phyloP scores from a whole-genome alignment of 2,797 vertebrate species.

The Chloroceryle inda region DNA sequence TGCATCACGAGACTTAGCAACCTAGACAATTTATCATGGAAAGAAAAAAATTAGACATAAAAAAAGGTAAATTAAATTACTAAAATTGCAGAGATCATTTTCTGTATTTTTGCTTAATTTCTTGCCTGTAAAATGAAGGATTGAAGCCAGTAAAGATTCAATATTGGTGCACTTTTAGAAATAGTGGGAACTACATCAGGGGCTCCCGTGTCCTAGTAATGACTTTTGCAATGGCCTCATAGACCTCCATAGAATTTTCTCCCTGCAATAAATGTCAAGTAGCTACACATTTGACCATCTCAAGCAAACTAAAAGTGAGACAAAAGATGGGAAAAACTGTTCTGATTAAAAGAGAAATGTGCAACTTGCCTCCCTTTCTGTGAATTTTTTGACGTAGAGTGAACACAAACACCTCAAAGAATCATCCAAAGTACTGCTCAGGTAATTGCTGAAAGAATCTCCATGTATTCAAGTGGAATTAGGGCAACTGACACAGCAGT shows the following conservation, averaged over 20 bases:
- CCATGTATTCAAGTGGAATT: neutral
- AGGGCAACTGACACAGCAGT: slow-evolving; percentile 5
- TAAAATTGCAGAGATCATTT: neutral
- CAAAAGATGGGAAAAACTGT: neutral
- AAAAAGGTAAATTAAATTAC: neutral
- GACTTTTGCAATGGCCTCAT: neutral
- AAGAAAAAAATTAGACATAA: neutral
- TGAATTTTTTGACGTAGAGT: slow-evolving; percentile 37
- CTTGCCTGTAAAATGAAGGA: neutral
- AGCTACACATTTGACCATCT: neutral
- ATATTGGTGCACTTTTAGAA: neutral
- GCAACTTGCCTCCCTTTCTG: neutral
- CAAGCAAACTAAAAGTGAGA: neutral
- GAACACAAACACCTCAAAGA: neutral
- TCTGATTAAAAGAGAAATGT: slow-evolving; percentile 5
- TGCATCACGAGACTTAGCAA: neutral
- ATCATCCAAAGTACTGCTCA: neutral
- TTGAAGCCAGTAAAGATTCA: neutral
- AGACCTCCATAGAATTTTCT: neutral
- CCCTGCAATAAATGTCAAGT: neutral
- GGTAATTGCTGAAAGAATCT: slow-evolving; percentile 12
- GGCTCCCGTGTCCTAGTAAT: neutral
- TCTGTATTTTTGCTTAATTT: neutral
- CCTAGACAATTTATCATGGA: neutral
- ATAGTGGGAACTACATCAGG: neutral